Conservation (phyloP, 2,113 vertebrate genomes). For the Nicator chloris region DNA sequence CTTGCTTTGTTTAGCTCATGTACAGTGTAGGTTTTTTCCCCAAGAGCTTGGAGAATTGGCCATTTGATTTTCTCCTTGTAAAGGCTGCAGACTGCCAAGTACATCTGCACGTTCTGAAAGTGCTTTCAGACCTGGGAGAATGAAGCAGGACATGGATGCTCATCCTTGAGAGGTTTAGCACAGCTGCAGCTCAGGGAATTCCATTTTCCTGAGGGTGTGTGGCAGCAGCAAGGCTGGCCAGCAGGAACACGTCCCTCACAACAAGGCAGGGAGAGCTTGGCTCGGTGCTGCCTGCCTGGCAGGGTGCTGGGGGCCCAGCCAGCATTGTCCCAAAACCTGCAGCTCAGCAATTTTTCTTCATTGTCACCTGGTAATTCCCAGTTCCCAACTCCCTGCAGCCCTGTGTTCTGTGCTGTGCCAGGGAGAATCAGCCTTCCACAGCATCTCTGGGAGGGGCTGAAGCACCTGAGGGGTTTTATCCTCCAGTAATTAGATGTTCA, state of each 20-base stretch:
- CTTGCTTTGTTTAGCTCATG: background rate
- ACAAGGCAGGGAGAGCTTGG: background rate
- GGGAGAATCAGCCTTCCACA: accelerated
- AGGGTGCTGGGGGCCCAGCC: background rate
- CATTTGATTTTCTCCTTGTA: background rate
- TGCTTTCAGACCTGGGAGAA: background rate
- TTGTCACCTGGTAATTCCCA: background rate
- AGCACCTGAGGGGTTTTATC: background rate
- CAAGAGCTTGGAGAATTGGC: background rate
- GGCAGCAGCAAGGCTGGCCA: background rate
- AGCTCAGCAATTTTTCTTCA: background rate
- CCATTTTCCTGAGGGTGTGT: background rate
- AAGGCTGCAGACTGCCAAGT: background rate
- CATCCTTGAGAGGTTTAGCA: background rate
- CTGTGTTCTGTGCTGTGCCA: background rate
- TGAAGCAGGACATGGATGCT: accelerated
- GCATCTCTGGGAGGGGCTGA: background rate
- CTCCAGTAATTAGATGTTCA: background rate
- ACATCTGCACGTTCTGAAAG: background rate
- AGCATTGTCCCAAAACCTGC: background rate
- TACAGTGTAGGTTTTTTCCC: accelerated
- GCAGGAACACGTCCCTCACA: accelerated
- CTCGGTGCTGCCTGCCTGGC: background rate
- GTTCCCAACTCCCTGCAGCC: background rate
- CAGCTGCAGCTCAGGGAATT: background rate